These are phyloP conservation scores for Gambusia affinis DNA, from an alignment of 2,113 vertebrate species.

Conservation along the genomic window DNA sequence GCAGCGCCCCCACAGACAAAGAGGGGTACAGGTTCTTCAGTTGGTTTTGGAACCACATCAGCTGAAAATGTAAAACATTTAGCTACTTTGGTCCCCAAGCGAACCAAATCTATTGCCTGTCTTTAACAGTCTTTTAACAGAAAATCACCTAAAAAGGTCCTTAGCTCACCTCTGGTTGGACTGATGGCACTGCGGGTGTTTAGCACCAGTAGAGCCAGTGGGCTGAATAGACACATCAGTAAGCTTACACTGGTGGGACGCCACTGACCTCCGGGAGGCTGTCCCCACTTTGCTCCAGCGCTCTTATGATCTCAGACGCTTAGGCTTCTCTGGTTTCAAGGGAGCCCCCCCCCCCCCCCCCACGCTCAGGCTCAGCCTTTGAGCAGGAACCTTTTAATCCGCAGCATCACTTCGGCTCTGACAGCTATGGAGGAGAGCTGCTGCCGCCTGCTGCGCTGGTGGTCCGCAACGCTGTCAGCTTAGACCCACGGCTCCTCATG, in stretches of 20 bases:
- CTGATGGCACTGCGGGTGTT: neutral
- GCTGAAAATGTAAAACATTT: no score
- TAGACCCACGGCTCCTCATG: neutral
- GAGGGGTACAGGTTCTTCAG: no score
- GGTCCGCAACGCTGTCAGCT: neutral
- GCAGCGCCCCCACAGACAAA: no score
- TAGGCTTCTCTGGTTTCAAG: constrained; percentile 61
- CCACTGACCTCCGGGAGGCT: constrained; percentile 56
- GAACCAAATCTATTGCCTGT: neutral
- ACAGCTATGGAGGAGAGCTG: constrained; percentile 27
- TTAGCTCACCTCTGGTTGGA: neutral
- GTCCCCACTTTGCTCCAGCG: constrained; percentile 40
- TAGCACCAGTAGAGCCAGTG: constrained; percentile 2
- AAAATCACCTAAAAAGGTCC: neutral
- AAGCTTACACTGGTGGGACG: constrained; percentile 66
- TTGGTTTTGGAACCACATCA: no score
- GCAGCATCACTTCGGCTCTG: constrained; percentile 5
- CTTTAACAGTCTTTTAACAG: neutral
- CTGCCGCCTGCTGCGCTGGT: neutral
- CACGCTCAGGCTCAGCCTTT: neutral
- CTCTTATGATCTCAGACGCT: constrained; percentile 52
- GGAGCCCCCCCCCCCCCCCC: constrained; percentile 21
- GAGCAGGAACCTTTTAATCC: constrained; percentile 37
- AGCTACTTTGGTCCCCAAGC: no score
- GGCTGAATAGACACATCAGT: constrained; percentile 55